Conservation (phyloP, 2,797 vertebrate genomes). For the Molothrus ater region DNA sequence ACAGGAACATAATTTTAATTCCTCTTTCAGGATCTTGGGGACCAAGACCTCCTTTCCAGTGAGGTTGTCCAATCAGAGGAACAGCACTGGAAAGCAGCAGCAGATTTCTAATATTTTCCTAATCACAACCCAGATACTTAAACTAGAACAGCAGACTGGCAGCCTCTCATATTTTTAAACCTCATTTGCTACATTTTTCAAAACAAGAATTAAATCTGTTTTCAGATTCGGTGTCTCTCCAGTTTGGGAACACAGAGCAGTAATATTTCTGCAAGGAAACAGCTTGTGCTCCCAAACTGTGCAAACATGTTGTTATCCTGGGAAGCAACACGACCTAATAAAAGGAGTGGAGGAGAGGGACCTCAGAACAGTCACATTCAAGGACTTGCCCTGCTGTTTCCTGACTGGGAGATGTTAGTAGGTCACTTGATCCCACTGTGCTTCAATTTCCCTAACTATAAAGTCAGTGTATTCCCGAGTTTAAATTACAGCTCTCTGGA, state of each 20-base stretch:
- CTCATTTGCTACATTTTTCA: constrained; percentile 29
- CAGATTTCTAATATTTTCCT: constrained; percentile 29
- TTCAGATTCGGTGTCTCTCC: constrained; percentile 9
- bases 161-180: constrained; percentile 39
- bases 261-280: constrained; percentile 44
- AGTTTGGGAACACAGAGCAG: constrained; percentile 28
- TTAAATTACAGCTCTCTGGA: background rate
- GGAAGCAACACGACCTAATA: constrained; percentile 52
- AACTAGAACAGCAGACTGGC: constrained; percentile 55
- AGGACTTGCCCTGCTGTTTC: constrained; percentile 44
- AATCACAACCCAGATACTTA: constrained; percentile 50
- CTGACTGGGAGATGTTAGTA: constrained; percentile 38
- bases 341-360: constrained; percentile 23
- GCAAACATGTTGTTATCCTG: constrained; percentile 3
- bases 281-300: constrained; percentile 26
- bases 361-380: background rate
- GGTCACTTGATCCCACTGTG: constrained; percentile 56
- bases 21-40: constrained; percentile 22
- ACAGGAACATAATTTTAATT: constrained; percentile 18
- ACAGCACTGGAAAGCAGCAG: background rate
- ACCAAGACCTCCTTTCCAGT: constrained; percentile 33
- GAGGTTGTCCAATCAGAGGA: background rate
- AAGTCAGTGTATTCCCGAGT: background rate
- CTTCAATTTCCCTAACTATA: constrained; percentile 17
- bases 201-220: constrained; percentile 43